Evolutionary conservation across 2,797 vertebrate species (phyloP).

Genomic region (Pseudochromis fuscus): DNA sequence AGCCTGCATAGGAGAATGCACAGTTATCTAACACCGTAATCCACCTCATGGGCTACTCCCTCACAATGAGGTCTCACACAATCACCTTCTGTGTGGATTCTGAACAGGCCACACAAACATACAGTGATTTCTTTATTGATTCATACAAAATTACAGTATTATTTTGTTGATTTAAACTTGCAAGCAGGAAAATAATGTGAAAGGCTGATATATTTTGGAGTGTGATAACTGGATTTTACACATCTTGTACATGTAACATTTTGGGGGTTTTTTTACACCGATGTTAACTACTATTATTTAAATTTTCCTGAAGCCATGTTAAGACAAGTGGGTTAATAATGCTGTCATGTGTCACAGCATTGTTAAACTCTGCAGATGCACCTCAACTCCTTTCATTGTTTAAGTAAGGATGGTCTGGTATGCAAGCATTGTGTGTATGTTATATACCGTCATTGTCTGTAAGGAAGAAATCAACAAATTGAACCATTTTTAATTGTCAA

Average conservation of each 20-base stretch:
- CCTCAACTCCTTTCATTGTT: no score
- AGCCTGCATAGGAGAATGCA: conserved; percentile 2
- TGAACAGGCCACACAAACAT: neutral
- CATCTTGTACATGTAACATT: no score
- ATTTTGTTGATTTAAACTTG: neutral
- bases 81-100: neutral
- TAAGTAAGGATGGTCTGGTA: no score
- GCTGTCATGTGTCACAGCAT: no score
- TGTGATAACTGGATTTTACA: neutral
- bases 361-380: no score
- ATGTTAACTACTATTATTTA: neutral
- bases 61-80: conserved; percentile 13
- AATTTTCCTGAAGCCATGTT: no score
- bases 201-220: neutral
- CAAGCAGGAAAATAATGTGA: neutral
- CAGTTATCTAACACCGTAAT: conserved; percentile 33
- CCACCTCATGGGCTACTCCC: neutral
- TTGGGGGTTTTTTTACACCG: neutral
- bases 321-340: no score
- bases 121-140: neutral
- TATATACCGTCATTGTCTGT: neutral
- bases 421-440: no score
- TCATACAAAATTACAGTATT: no score
- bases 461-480: conserved; percentile 2
- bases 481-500: neutral